A percentile compares a stretch with the other conserved stretches of the same genome.
Evolutionary conservation across 2,888 invertebrate species (phyloP).

Genomic region (Acleris holmiana): DNA sequence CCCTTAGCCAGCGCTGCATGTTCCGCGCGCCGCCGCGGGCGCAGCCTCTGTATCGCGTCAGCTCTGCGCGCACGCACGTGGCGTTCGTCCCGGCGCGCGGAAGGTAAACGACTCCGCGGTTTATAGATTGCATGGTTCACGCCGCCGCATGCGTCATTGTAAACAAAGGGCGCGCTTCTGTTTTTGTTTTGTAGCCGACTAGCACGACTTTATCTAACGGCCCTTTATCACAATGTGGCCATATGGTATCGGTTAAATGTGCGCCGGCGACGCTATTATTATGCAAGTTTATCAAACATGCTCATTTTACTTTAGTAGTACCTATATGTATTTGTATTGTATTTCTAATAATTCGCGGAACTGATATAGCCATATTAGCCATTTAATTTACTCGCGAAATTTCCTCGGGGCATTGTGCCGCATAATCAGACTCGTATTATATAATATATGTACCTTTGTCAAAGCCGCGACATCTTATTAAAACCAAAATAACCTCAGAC

Average conservation of each 20-base stretch:
- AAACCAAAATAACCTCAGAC: slow-evolving; percentile 25
- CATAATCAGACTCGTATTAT: slow-evolving; percentile 27
- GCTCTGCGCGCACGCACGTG: slow-evolving; percentile 76
- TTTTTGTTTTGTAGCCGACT: slow-evolving; percentile 69
- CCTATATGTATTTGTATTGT: background rate
- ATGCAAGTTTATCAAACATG: background rate
- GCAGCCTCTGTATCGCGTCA: slow-evolving; percentile 63
- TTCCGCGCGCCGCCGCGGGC: slow-evolving; percentile 77
- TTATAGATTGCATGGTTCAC: slow-evolving; percentile 74
- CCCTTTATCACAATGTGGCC: slow-evolving; percentile 34
- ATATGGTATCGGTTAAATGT: slow-evolving; percentile 28
- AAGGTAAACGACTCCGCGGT: slow-evolving; percentile 82
- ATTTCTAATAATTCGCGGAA: background rate
- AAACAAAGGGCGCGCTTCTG: slow-evolving; percentile 80
- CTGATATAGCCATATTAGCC: background rate
- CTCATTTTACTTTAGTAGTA: too few relatives aligned
- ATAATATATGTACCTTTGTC: slow-evolving; percentile 30
- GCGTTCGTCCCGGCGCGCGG: slow-evolving; percentile 78
- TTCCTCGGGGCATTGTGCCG: slow-evolving; percentile 37
- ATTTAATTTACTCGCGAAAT: slow-evolving; percentile 18
- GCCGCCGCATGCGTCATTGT: slow-evolving; percentile 78
- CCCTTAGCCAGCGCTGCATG: slow-evolving; percentile 77
- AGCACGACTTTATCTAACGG: slow-evolving; percentile 45
- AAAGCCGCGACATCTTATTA: slow-evolving; percentile 30
- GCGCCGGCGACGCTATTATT: slow-evolving; percentile 1